Conservation (phyloP, 2,888 invertebrate genomes). For the Amphipoea oculea region DNA sequence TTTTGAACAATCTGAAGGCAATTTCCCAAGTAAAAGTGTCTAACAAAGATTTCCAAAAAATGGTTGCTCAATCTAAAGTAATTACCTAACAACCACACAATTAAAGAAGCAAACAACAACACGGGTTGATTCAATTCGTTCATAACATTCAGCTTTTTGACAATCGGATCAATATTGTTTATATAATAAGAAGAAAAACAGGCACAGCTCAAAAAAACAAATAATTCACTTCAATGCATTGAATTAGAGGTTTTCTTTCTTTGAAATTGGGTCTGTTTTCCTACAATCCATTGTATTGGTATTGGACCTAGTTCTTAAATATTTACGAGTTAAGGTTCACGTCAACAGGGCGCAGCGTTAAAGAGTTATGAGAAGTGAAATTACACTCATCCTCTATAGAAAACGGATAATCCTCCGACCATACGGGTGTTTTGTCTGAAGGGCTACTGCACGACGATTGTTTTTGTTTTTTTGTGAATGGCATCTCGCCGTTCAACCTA, state of each 20-base stretch:
- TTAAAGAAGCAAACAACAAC: not conserved
- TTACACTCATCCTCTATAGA: too few relatives aligned
- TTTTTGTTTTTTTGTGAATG: too few relatives aligned
- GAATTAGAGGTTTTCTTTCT: not conserved
- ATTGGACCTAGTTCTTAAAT: slow-evolving; percentile 4
- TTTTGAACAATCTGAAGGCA: not conserved
- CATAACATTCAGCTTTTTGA: slow-evolving; percentile 13
- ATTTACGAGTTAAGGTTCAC: slow-evolving; percentile 12
- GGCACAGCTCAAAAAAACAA: slow-evolving; percentile 23
- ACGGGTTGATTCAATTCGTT: not conserved
- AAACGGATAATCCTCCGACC: too few relatives aligned
- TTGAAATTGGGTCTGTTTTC: slow-evolving; percentile 28
- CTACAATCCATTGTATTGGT: slow-evolving; percentile 16
- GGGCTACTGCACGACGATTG: too few relatives aligned
- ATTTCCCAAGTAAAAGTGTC: not conserved
- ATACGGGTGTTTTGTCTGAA: too few relatives aligned
- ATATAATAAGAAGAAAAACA: slow-evolving; percentile 26
- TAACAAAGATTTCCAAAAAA: not conserved
- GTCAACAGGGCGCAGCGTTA: not conserved
- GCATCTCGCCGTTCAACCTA: too few relatives aligned
- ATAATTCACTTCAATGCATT: slow-evolving; percentile 9
- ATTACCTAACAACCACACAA: not conserved
- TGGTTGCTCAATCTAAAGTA: not conserved
- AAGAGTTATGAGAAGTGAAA: too few relatives aligned
- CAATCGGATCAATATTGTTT: slow-evolving; percentile 33